Conservation (phyloP, 2,797 vertebrate species). For the Phrynocephalus vlangalii region DNA sequence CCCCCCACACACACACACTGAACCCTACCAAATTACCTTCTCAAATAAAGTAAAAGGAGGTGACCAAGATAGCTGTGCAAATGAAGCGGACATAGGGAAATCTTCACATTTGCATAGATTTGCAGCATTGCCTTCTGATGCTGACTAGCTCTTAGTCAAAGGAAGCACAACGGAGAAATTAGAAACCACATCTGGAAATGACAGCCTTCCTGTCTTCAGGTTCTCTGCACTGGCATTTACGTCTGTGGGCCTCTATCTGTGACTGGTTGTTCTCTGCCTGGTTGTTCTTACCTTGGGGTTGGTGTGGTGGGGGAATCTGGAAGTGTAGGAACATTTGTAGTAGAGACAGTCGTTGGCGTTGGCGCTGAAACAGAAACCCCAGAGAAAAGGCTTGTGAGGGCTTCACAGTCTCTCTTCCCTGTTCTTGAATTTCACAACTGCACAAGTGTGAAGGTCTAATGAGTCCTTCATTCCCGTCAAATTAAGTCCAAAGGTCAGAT, state of each 20-base stretch:
- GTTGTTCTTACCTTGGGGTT: not conserved
- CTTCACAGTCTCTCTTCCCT: not conserved
- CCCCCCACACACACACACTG: too few species aligned
- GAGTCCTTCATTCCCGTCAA: not conserved
- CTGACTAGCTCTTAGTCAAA: not conserved
- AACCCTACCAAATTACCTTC: not conserved
- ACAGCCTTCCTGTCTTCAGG: not conserved
- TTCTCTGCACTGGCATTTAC: not conserved
- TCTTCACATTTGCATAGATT: too few species aligned
- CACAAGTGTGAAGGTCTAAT: not conserved
- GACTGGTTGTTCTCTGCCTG: too few species aligned
- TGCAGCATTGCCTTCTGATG: not conserved
- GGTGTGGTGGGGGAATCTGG: accelerated
- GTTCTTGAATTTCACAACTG: not conserved
- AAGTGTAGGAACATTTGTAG: not conserved
- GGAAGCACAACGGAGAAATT: not conserved
- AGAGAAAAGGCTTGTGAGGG: not conserved
- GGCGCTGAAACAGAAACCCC: slow-evolving; percentile 21
- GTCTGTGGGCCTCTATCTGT: not conserved
- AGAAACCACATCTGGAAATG: slow-evolving; percentile 6
- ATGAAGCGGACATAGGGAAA: not conserved
- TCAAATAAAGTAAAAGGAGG: not conserved
- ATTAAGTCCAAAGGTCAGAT: not conserved
- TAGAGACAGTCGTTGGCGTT: not conserved
- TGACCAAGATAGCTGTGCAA: not conserved